These are phyloP conservation scores for Pycnomerus fuliginosus DNA, from an alignment of 2,888 invertebrate genomes.

Conservation along the genomic window DNA sequence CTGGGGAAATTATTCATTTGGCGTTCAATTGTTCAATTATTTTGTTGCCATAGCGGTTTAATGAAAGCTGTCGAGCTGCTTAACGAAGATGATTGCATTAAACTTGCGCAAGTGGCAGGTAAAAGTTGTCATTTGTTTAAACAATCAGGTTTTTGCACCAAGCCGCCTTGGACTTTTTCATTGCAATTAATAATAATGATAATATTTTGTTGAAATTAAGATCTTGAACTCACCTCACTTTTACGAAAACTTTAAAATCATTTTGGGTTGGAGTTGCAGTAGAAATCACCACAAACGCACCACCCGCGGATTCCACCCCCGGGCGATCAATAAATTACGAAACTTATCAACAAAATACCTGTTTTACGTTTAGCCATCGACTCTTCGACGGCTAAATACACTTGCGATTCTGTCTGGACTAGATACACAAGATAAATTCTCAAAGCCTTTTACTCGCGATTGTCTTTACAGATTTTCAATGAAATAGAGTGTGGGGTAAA, in stretches of 20 bases:
- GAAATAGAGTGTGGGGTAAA: conserved; percentile 22
- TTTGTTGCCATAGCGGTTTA: conserved; percentile 15
- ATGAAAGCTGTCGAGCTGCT: conserved; percentile 11
- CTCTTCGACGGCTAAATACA: conserved; percentile 28
- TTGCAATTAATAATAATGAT: neutral
- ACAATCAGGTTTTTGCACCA: conserved; percentile 8
- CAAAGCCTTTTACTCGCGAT: conserved; percentile 1
- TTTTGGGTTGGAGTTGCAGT: too few species aligned
- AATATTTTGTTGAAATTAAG: too few species aligned
- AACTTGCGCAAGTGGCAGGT: conserved; percentile 9
- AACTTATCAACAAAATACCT: conserved; percentile 14
- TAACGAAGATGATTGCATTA: conserved; percentile 8
- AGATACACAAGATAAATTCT: conserved; percentile 39
- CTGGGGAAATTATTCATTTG: conserved; percentile 12
- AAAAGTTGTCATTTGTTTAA: conserved; percentile 12
- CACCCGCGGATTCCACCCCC: conserved; percentile 1
- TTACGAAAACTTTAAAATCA: too few species aligned
- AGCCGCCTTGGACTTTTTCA: neutral
- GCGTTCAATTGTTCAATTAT: conserved; percentile 17
- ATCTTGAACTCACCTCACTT: too few species aligned
- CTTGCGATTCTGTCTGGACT: conserved; percentile 41
- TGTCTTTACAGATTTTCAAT: conserved; percentile 5
- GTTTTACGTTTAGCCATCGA: conserved; percentile 27
- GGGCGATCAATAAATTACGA: conserved; percentile 24
- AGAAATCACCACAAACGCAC: too few species aligned